Evolutionary conservation across 35 echinoderm and acorn worm species (phyloP), one percentile per base, ranked within the genome.

Genomic region (Diadema setosum): DNA sequence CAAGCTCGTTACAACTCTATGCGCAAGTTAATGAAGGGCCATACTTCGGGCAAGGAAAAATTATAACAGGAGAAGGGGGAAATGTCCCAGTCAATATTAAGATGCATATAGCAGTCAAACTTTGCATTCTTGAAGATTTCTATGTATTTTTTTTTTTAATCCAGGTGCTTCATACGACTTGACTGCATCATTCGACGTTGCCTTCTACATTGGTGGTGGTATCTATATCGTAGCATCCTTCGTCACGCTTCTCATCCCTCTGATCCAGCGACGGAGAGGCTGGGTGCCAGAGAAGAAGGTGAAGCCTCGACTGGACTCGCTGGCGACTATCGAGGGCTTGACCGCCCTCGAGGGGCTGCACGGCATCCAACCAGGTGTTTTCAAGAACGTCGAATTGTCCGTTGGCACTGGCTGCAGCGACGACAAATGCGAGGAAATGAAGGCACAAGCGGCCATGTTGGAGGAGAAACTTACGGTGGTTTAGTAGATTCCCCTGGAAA

Each of bases 91-190:
- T n/a, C n/a, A n/a, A n/a, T n/a, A n/a, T n/a, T n/a, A n/a, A n/a
- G n/a, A n/a, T n/a, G n/a, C n/a, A n/a, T n/a, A n/a, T n/a, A n/a
- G n/a, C n/a, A n/a, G n/a, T n/a, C n/a, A n/a, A n/a, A n/a, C n/a
- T n/a, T n/a, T n/a, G n/a, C n/a, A n/a, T n/a, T n/a, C n/a, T n/a
- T n/a, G n/a, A n/a, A n/a, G n/a, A 20, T 76, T 27, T 3, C 70
- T 5, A 83, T 43, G 21, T 32, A 2, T 70, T 39, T 88, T 32
- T 85, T 84, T 86, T 20, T 23, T 21, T 50, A 32, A 2, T 50
- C 61, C 75, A 97, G 93, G 96, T 37, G 80, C 82, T n/a, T 83
- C 96, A 33, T 99, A 91, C 44, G 96, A 99, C 75, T 46, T 85
- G 21, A 99, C 96, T 8, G 52, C 65, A 45, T 87, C 85, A 14